phyloP scores from a whole-genome alignment of 2,113 vertebrate genomes.

The Chamaea fasciata region DNA sequence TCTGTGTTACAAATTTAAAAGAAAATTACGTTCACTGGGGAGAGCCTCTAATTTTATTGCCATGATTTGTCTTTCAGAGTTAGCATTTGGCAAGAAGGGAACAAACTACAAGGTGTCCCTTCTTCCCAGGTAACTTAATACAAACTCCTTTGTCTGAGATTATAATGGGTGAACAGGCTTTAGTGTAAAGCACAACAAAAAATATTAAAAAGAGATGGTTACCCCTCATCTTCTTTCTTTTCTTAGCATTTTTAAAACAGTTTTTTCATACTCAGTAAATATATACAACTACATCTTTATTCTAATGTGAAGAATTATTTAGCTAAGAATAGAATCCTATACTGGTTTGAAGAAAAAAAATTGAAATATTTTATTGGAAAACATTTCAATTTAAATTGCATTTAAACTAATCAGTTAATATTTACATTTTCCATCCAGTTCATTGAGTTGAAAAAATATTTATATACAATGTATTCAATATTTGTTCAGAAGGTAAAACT shows the following conservation, averaged over 20 bases:
- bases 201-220: not conserved
- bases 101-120: not conserved
- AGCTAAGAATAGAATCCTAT: not conserved
- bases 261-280: not conserved
- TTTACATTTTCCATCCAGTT: not conserved
- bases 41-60: not conserved
- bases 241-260: not conserved
- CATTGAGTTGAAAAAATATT: not conserved
- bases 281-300: not conserved
- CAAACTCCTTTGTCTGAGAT: not conserved
- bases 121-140: not conserved
- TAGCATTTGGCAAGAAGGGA: not conserved
- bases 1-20: not conserved
- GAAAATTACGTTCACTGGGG: not conserved
- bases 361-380: not conserved
- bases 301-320: not conserved
- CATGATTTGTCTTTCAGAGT: not conserved
- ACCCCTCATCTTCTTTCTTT: not conserved
- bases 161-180: not conserved
- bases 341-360: not conserved
- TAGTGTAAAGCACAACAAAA: not conserved
- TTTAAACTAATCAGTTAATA: not conserved
- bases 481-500: not conserved
- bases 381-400: not conserved
- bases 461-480: not conserved